Base-by-base conservation (phyloP, 1,140 invertebrate genomes). In the Drosophila virilis region DNA sequence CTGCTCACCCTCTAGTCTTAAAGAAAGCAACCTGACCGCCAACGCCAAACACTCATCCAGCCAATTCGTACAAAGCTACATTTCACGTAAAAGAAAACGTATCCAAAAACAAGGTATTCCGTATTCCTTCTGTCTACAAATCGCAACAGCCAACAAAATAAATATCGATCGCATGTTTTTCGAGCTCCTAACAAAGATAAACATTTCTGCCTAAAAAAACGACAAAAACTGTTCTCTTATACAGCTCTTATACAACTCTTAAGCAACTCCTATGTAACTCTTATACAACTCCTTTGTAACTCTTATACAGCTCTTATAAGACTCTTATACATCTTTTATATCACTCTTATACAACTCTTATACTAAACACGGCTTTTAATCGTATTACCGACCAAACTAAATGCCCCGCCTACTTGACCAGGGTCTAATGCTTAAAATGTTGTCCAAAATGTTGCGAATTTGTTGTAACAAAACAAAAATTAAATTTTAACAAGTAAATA, bases 21-120 rank as follows among this genome's bases (percentile, higher is more conserved):
- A 62, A 68, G 88, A 91, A 71, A 85, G 74, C 84, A 91, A 84
- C 79, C 72, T 86, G 85, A 89, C 78, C 85, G 72, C 71, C 70
- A 80, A 75, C 55, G 75, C 74, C 71, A 91, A 85, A 83, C 77
- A 86, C 70, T 82, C 84, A 90, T 90, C 90, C 80, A 91, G 91
- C 57, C 69, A 80, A 90, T 92, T 92, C 77, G 85, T 92, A 75
- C 80, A 91, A 88, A 92, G 67, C 80, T 92, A 92, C 77, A 91
- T 91, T 45, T 80, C 91, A 46, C 90, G 86, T 66, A 92, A 91
- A 91, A 91, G 90, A 91, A 92, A 92, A 90, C 86, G 84, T 91
- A 89, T 92, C 74, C 76, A 82, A 91, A 90, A 85, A 77, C 85
- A 91, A 92, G 90, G 88, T 92, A 92, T 80, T 88, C 89, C 74